A percentile compares a stretch with the other conserved stretches of the same genome.
Conservation (phyloP, 2,888 invertebrate genomes). For the Pantelozetes paolii region DNA sequence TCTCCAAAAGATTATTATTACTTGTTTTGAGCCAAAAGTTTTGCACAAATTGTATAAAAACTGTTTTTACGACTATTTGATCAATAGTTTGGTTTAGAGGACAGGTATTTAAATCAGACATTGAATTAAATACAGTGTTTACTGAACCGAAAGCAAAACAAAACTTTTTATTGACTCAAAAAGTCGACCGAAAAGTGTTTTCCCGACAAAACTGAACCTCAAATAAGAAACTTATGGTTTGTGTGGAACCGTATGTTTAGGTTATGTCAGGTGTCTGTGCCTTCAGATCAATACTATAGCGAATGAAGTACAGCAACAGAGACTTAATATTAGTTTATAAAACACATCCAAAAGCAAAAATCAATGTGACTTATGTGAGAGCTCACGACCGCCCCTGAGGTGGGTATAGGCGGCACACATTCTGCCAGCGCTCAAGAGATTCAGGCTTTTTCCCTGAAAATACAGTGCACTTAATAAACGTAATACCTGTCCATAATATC, state of each 20-base stretch:
- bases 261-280: not conserved
- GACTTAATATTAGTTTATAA: too few relatives aligned
- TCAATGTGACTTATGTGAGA: not conserved
- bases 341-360: not conserved
- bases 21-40: too few relatives aligned
- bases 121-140: too few relatives aligned
- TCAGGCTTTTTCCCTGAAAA: not conserved
- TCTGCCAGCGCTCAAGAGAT: not conserved
- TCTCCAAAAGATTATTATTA: too few relatives aligned
- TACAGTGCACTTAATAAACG: not conserved
- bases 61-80: too few relatives aligned
- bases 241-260: not conserved
- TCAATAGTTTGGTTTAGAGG: too few relatives aligned
- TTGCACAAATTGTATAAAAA: too few relatives aligned
- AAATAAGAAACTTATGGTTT: not conserved
- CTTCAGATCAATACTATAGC: not conserved
- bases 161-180: too few relatives aligned
- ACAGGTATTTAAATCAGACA: too few relatives aligned
- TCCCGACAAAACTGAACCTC: not conserved
- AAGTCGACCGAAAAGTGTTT: too few relatives aligned
- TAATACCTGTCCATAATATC: conserved; percentile 15
- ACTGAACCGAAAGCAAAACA: too few relatives aligned
- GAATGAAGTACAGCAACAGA: not conserved
- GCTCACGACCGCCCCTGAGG: conserved; percentile 12
- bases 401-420: conserved; percentile 15